Evolutionary conservation across 2,797 vertebrate species (phyloP), one percentile per base, ranked within the genome.

Genomic region (Sylvilagus floridanus): DNA sequence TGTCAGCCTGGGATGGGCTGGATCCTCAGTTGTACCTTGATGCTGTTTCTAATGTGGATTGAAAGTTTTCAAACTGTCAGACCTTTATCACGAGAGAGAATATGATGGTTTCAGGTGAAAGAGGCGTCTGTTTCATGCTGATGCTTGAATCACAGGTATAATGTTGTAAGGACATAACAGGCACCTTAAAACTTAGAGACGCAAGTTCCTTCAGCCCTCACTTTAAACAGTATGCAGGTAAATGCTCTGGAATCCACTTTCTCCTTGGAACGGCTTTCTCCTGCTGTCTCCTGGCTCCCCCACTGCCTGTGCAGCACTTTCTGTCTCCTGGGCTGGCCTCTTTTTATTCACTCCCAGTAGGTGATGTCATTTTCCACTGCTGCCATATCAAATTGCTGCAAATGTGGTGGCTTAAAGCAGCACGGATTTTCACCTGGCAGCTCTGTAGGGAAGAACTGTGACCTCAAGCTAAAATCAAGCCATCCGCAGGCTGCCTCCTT

Each of bases 1-100:
- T 84, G 87, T 50, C 11, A 1, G 54, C 0, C 68, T 66, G 42
- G 1, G 0, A 62, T 76, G 82, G 32, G 11, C 84, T 57, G 71
- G 84, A 96, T 72, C 79, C 66, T 68, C 77, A 92, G 30, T 84
- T 37, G 78, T 52, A 57, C 86, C 24, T 88, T 84, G 30, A 88
- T 84, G 88, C 52, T 57, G 82, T 79, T 93, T 94, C 26, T 79
- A 90, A 57, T 8, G 22, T 35, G 11, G 69, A 68, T 57, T 57
- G 85, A 85, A 95, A 71, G 65, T 92, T 83, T 68, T 82, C 66
- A 76, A 32, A 73, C 75, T 87, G 50, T 78, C 57, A 32, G 66
- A 68, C 66, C 88, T 65, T 90, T 35, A 60, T 65, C 26, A 2
- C 30, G 57, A 93, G 84, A 78, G 71, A 93, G 50, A 77, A 91